Evolutionary conservation across 2,888 invertebrate genomes (phyloP).

Genomic region (Volucella inanis): DNA sequence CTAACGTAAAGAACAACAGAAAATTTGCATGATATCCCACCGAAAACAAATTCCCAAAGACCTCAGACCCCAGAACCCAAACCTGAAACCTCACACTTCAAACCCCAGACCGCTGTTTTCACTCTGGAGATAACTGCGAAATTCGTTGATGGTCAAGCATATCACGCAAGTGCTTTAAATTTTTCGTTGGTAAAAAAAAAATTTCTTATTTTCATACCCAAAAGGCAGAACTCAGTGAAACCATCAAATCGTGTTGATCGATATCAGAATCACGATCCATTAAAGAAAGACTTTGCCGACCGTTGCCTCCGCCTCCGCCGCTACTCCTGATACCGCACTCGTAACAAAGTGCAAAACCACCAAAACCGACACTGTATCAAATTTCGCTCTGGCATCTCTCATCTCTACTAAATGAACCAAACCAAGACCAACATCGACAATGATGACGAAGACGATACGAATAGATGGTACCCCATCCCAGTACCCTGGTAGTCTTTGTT

Average conservation of each 20-base stretch:
- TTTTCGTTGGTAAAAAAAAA: conserved; percentile 33
- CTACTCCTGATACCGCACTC: conserved; percentile 8
- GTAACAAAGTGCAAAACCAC: conserved; percentile 64
- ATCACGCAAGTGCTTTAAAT: conserved; percentile 62
- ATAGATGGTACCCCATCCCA: conserved; percentile 2
- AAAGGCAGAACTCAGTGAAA: conserved; percentile 51
- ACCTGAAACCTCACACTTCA: background rate
- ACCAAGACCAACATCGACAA: conserved; percentile 10
- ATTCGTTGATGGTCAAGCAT: conserved; percentile 54
- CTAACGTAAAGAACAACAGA: background rate
- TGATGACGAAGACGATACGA: conserved; percentile 14
- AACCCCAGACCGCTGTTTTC: background rate
- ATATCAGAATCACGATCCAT: conserved; percentile 75
- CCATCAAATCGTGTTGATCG: conserved; percentile 74
- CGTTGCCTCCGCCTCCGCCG: conserved; percentile 4
- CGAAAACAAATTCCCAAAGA: conserved; percentile 23
- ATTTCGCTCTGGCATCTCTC: conserved; percentile 65
- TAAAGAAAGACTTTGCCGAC: conserved; percentile 61
- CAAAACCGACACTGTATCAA: conserved; percentile 73
- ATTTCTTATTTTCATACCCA: conserved; percentile 47
- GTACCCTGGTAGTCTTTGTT: conserved; percentile 16
- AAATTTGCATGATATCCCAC: conserved; percentile 47
- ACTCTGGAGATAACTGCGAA: conserved; percentile 4
- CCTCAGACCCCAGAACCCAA: background rate
- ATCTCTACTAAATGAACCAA: conserved; percentile 13